Evolutionary conservation across 2,113 vertebrate species (phyloP).

Genomic region (Tetrax tetrax): DNA sequence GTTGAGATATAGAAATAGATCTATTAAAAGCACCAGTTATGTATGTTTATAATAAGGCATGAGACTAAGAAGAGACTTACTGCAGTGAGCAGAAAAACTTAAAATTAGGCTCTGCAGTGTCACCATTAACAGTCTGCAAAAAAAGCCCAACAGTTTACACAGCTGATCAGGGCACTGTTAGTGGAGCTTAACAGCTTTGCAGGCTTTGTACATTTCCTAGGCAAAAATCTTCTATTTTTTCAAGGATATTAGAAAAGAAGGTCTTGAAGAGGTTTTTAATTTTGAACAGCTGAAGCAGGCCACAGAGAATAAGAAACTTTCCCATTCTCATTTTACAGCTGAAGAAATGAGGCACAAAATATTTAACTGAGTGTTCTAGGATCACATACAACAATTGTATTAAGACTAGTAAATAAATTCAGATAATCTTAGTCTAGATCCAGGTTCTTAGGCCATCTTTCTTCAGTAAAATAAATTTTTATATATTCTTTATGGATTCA

Average conservation of each 20-base stretch:
- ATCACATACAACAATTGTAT: not conserved
- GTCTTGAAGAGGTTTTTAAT: not conserved
- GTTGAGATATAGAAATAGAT: not conserved
- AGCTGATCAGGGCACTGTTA: not conserved
- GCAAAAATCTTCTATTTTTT: accelerated
- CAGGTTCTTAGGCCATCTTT: not conserved
- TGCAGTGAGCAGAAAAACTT: not conserved
- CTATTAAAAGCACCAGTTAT: not conserved
- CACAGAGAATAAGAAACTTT: not conserved
- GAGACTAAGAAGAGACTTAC: not conserved
- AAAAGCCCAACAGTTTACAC: not conserved
- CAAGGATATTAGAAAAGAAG: not conserved
- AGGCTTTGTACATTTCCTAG: not conserved
- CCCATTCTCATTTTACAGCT: not conserved
- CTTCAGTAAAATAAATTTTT: not conserved
- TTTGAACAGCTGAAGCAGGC: not conserved
- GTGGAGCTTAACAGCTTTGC: not conserved
- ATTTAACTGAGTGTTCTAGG: not conserved
- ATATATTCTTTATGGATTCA: not conserved
- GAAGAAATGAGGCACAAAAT: not conserved
- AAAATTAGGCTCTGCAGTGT: not conserved
- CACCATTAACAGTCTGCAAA: not conserved
- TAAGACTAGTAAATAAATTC: not conserved
- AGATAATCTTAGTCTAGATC: not conserved
- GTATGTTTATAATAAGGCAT: not conserved